Evolutionary conservation across 2,797 vertebrate species (phyloP).

Genomic region (Phoxinus dragarum): DNA sequence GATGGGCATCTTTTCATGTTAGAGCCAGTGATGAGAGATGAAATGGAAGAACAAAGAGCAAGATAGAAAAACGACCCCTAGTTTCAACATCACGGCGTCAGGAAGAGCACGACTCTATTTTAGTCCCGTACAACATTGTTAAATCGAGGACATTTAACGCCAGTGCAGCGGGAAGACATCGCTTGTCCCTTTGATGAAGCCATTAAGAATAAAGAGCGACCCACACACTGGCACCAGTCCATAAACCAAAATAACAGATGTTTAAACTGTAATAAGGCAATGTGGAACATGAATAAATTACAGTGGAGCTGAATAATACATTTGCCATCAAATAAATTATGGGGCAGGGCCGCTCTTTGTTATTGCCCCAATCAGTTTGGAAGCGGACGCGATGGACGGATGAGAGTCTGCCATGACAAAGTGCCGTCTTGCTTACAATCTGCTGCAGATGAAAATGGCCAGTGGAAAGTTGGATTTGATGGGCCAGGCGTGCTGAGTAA

Average conservation of each 20-base stretch:
- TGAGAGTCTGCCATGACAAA: slow-evolving; percentile 74
- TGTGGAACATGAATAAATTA: slow-evolving; percentile 83
- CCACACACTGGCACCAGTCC: slow-evolving; percentile 72
- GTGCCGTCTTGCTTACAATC: slow-evolving; percentile 77
- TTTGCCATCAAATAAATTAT: slow-evolving; percentile 76
- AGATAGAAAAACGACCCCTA: slow-evolving; percentile 25
- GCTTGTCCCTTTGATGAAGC: slow-evolving; percentile 75
- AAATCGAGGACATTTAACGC: slow-evolving; percentile 74
- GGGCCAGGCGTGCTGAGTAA: slow-evolving; percentile 74
- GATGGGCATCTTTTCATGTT: slow-evolving; percentile 10
- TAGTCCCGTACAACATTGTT: slow-evolving; percentile 68
- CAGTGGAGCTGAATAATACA: slow-evolving; percentile 78
- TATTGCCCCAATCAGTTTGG: slow-evolving; percentile 81
- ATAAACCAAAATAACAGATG: slow-evolving; percentile 84
- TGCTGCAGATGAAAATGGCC: slow-evolving; percentile 73
- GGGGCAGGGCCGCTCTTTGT: slow-evolving; percentile 74
- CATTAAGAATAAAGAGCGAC: slow-evolving; percentile 74
- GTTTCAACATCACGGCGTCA: slow-evolving; percentile 16
- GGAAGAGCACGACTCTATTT: slow-evolving; percentile 63
- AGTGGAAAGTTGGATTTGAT: slow-evolving; percentile 71
- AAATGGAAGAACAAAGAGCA: slow-evolving; percentile 17
- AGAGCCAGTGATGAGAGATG: slow-evolving; percentile 1
- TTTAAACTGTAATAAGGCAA: slow-evolving; percentile 81
- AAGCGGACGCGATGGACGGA: slow-evolving; percentile 61
- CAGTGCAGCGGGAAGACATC: slow-evolving; percentile 69